Evolutionary conservation across 2,888 invertebrate genomes (phyloP), one percentile per base, ranked within the genome.

Genomic region (Apomyelois bistriatella): DNA sequence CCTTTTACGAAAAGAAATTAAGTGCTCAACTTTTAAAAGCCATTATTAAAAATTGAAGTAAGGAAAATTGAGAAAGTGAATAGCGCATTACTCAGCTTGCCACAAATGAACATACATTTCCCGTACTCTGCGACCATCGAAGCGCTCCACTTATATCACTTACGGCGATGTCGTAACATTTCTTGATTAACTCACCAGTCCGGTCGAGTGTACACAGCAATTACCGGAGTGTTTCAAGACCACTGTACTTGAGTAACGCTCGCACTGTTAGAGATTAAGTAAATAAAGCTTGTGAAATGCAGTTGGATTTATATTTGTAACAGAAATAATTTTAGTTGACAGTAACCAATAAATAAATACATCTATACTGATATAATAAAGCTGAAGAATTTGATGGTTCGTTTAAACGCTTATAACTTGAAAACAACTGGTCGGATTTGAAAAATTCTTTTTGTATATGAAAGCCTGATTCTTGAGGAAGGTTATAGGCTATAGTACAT

Each of bases 121-220:
- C 40, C 32, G 32, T 8, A 6, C n/a, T 48, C 36, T 1, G 35
- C 36, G 35, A 36, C 36, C 36, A 48, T 48, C 48, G 48, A 36
- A 36, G 48, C 38, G 13, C 38, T 12, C 12, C 50, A 51, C 35
- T 51, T 52, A 28, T 52, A 52, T 52, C 51, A 52, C 36, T 52
- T 42, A 52, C 13, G 1, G 43, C 8, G 16, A 42, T 50, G 52
- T 53, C 46, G 49, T 55, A 58, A 67, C 74, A 74, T 74, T 64
- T 76, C 66, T 66, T 68, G 68, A 73, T 74, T 72, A 74, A 56
- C 53, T 55, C 54, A 50, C 56, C 60, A 64, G 64, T 65, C 61
- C 28, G 15, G 46, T 10, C 32, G 32, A 35, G 46, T 43, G 32
- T 46, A 32, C 32, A n/a, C 46, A 35, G 32, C 46, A 46, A 46